These are phyloP conservation scores for Philopedon plagiatum DNA, from an alignment of 2,888 invertebrate species.

Conservation along the genomic window DNA sequence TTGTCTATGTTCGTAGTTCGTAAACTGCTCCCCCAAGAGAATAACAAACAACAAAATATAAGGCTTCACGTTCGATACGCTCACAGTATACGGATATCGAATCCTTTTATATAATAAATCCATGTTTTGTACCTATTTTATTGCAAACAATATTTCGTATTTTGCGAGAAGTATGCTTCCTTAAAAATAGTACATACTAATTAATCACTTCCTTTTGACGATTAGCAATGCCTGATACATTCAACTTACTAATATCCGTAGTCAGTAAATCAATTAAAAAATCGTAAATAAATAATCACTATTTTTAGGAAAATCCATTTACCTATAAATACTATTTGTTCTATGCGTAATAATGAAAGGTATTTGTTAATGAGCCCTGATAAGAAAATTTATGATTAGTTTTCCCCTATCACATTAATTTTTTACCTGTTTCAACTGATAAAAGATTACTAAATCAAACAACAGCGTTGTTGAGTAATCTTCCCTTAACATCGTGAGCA, in stretches of 20 bases:
- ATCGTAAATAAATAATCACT: not conserved
- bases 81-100: no score
- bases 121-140: no score
- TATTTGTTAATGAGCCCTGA: slow-evolving; percentile 5
- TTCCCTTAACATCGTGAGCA: not conserved
- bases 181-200: not conserved
- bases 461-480: not conserved
- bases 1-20: no score
- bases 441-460: slow-evolving; percentile 9
- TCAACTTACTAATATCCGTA: not conserved
- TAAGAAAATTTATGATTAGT: slow-evolving; percentile 4
- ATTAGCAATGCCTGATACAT: not conserved
- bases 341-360: slow-evolving; percentile 7
- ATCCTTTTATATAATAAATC: no score
- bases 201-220: not conserved
- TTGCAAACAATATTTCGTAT: not conserved
- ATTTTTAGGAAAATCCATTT: slow-evolving; percentile 20
- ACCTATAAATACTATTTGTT: slow-evolving; percentile 12
- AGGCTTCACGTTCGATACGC: no score
- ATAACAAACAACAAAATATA: no score
- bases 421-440: not conserved
- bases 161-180: not conserved
- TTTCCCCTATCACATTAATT: slow-evolving; percentile 13
- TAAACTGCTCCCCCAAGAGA: no score
- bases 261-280: not conserved